Evolutionary conservation across 2,888 invertebrate genomes (phyloP), one percentile per base, ranked within the genome.

Genomic region (Branchipolynoe longqiensis): DNA sequence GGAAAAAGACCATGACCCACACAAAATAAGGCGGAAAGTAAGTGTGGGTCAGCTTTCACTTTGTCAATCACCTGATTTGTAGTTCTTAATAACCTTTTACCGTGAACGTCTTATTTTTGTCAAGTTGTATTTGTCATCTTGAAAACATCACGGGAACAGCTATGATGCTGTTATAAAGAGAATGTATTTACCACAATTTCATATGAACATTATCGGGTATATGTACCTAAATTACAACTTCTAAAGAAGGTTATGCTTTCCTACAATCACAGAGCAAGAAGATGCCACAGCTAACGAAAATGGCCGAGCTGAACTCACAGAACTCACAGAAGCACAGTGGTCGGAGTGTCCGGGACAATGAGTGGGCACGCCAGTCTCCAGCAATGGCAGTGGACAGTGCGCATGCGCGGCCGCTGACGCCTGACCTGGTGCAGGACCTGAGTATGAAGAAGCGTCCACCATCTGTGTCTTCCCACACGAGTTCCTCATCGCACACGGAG

Each of bases 391-490:
- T n/a, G n/a, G n/a, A n/a, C n/a, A n/a, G n/a, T n/a, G n/a, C n/a
- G n/a, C n/a, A n/a, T n/a, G n/a, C 40, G 3, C 40, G 84, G 31
- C 69, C 84, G 12, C 64, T 73, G 22, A 84, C 64, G 2, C 84
- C 84, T 1, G 84, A 84, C 58, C 56, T 82, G 12, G 84, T 84
- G 8, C 84, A 84, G 62, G 89, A 89, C 56, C 87, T 89, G 25
- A 89, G 88, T 33, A 87, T 89, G 62, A 89, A 88, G 84, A 89
- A 89, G 41, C 84, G 85, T 6, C 38, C 40, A 0, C 25, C 87
- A 12, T 41, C 85, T 0, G 62, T 54, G 41, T 54, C 84, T 28
- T 28, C 38, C 28, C 58, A 81, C 6, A 28, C 73, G 8, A 56
- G 56, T 22, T 28, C 56, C 38, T 82, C 82, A 22, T 83, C 83